A percentile compares a stretch with the other conserved stretches of the same genome.
phyloP scores from a whole-genome alignment of 2,797 vertebrate genomes.

The Ctenopoma multispine region DNA sequence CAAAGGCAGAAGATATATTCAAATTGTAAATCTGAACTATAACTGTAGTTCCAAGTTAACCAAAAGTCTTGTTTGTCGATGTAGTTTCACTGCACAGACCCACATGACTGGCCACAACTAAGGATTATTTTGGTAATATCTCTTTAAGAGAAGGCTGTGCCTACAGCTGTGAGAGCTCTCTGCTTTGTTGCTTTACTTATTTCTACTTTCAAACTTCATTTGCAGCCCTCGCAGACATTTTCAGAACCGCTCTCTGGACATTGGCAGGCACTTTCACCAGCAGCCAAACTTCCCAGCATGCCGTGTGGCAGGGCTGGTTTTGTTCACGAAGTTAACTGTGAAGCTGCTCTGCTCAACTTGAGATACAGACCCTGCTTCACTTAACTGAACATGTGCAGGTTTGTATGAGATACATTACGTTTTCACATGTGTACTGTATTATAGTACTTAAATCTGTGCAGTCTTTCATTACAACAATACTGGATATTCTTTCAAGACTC shows the following conservation, averaged over 20 bases:
- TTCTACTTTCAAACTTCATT: conserved; percentile 73
- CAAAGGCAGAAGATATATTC: too few species aligned
- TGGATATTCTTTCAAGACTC: conserved; percentile 21
- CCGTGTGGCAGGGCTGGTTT: conserved; percentile 65
- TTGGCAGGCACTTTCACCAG: conserved; percentile 70
- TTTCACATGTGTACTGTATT: conserved; percentile 20
- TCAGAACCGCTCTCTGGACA: conserved; percentile 61
- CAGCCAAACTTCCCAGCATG: conserved; percentile 80
- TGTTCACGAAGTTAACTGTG: conserved; percentile 78
- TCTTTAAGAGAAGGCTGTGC: conserved; percentile 72
- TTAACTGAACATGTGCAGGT: conserved; percentile 3
- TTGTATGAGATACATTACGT: conserved; percentile 11
- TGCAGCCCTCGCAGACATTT: conserved; percentile 68
- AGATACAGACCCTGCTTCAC: conserved; percentile 20
- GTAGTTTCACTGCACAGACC: not conserved
- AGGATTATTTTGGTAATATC: conserved; percentile 64
- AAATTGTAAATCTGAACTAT: not conserved
- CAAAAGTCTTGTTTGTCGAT: not conserved
- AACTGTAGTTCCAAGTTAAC: too few species aligned
- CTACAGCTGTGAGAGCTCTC: conserved; percentile 63
- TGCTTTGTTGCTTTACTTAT: conserved; percentile 61
- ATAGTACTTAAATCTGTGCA: conserved; percentile 1
- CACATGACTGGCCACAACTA: conserved; percentile 5
- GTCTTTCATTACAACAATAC: conserved; percentile 25
- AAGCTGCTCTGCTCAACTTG: conserved; percentile 56